Conservation (phyloP, 1,140 invertebrate species). For the Artemia franciscana region DNA sequence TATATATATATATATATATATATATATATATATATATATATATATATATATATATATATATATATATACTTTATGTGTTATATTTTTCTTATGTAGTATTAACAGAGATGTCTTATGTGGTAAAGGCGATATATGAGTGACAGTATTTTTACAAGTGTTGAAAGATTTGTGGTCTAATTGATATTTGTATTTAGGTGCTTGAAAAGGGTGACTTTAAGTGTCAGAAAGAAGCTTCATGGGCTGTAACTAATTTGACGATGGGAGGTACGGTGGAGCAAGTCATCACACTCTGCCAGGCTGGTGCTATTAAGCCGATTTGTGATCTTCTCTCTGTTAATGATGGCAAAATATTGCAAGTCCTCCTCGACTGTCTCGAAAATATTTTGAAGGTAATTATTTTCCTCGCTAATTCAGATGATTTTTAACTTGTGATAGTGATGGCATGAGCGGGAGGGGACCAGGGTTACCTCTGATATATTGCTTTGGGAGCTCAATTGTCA, state of each 20-base stretch:
- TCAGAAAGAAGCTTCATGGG: slow-evolving; percentile 59
- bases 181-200: slow-evolving; percentile 9
- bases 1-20: no score
- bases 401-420: no score
- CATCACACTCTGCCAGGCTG: slow-evolving; percentile 30
- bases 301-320: slow-evolving; percentile 28
- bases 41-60: slow-evolving; percentile 11
- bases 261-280: slow-evolving; percentile 38
- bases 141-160: not conserved
- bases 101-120: not conserved
- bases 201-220: slow-evolving; percentile 44
- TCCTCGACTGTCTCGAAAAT: slow-evolving; percentile 37
- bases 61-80: no score
- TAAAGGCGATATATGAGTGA: not conserved
- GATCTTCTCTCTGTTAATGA: slow-evolving; percentile 28
- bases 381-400: slow-evolving; percentile 30
- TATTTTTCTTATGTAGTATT: no score
- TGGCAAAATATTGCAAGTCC: slow-evolving; percentile 29
- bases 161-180: not conserved
- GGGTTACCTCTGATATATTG: no score
- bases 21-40: no score
- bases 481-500: no score
- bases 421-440: no score
- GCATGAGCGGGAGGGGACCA: no score
- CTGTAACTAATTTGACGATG: slow-evolving; percentile 48